phyloP scores from a whole-genome alignment of 2,113 vertebrate species.

The Panthera leo region DNA sequence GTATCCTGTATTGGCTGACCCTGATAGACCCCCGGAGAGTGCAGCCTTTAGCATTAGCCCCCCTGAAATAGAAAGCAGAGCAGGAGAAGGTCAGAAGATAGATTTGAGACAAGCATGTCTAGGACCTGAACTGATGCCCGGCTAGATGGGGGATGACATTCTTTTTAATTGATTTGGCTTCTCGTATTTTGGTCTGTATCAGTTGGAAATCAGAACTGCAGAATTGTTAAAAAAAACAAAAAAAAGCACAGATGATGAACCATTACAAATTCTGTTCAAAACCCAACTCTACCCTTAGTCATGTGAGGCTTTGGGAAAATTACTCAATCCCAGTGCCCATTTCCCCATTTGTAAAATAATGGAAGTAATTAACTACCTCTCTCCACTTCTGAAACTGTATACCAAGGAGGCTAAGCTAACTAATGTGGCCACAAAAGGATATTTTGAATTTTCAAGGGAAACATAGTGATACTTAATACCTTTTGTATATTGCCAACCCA shows the following conservation, averaged over 20 bases:
- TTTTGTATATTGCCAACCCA: neutral
- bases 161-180: neutral
- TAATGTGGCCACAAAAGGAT: neutral
- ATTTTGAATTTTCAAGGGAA: constrained; percentile 18
- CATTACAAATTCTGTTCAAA: neutral
- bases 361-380: neutral
- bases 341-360: neutral
- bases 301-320: neutral
- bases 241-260: neutral
- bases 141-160: neutral
- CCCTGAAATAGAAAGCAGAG: neutral
- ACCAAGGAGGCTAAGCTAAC: neutral
- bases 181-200: neutral
- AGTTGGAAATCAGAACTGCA: neutral
- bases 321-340: neutral
- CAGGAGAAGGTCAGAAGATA: neutral
- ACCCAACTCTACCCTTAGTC: neutral
- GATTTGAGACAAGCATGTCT: neutral
- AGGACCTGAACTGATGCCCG: neutral
- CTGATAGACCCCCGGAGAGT: neutral
- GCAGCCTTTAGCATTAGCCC: neutral
- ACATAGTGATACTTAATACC: neutral
- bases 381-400: neutral
- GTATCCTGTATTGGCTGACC: neutral
- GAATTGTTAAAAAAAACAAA: neutral